A percentile compares a stretch with the other conserved stretches of the same genome.
phyloP scores from a whole-genome alignment of 2,797 vertebrate species.

The Propithecus deckenii region DNA sequence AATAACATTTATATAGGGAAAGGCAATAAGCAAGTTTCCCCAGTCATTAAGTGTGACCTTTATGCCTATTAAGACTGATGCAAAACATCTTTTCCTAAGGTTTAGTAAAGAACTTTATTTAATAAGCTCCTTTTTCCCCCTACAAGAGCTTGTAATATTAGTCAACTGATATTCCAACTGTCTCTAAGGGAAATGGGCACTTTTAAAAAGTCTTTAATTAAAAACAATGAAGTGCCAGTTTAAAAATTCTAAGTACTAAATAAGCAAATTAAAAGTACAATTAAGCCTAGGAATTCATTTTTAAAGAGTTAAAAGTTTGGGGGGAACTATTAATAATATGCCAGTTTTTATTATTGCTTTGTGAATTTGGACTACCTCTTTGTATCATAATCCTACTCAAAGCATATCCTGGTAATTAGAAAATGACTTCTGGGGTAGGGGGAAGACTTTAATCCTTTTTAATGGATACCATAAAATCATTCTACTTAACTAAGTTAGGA shows the following conservation, averaged over 20 bases:
- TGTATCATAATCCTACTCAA: slow-evolving; percentile 63
- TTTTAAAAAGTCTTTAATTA: slow-evolving; percentile 64
- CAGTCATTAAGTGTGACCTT: slow-evolving; percentile 59
- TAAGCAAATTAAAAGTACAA: slow-evolving; percentile 68
- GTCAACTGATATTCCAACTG: slow-evolving; percentile 46
- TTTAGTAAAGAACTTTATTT: slow-evolving; percentile 56
- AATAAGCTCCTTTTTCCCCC: slow-evolving; percentile 42
- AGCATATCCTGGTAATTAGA: slow-evolving; percentile 52
- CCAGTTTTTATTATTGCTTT: slow-evolving; percentile 75
- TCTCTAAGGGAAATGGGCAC: slow-evolving; percentile 56
- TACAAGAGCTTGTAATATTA: slow-evolving; percentile 50
- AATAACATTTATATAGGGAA: slow-evolving; percentile 68
- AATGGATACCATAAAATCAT: slow-evolving; percentile 59
- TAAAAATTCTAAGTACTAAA: slow-evolving; percentile 63
- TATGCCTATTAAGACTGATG: slow-evolving; percentile 63
- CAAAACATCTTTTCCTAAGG: slow-evolving; percentile 54
- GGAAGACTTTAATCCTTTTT: slow-evolving; percentile 66
- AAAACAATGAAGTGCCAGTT: slow-evolving; percentile 55
- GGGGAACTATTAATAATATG: slow-evolving; percentile 1
- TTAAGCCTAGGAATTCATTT: slow-evolving; percentile 60
- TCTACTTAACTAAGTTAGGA: slow-evolving; percentile 56
- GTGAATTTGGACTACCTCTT: slow-evolving; percentile 67
- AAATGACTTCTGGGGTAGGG: slow-evolving; percentile 62
- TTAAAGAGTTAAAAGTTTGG: slow-evolving; percentile 63
- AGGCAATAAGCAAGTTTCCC: slow-evolving; percentile 67